Evolutionary conservation across 2,888 invertebrate genomes (phyloP), one percentile per base, ranked within the genome.

Genomic region (Embidobia sp.): DNA sequence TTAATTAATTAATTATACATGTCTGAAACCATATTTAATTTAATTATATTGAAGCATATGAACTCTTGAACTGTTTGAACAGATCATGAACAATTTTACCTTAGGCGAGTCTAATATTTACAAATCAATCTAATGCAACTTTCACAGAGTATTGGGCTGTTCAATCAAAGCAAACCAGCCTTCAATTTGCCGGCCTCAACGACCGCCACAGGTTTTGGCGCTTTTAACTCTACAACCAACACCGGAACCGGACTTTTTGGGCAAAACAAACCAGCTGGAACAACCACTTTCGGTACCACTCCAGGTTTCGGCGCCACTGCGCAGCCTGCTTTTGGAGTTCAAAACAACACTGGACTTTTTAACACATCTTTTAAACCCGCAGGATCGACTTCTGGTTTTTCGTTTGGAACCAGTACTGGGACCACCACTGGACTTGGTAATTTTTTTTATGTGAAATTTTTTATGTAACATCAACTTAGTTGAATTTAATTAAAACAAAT

Each of bases 191-290:
- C 88, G 2, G 77, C 86, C 2, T 84, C 88, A 1, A 86, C 82
- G 59, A 85, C 91, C 1, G 83, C 86, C 0, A 89, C 90, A 0
- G 91, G 88, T 7, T 92, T 92, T 80, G 89, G 89, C 7, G 55
- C 82, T 27, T 81, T 88, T 0, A 91, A 91, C 77, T 90, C 91
- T 1, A 88, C 86, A 48, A 74, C 87, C 2, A 77, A 87, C 1
- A 80, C 85, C 11, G 80, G 91, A 89, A 40, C 88, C 90, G 1
- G 90, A 91, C 79, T 86, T 0, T 93, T 93, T 82, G 90, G 90
- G 1, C 77, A 77, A 26, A 89, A 90, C 8, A 89, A 91, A 1
- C 90, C 91, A 18, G 88, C 90, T 0, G 80, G 90, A 1, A 86
- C 90, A 0, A 88, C 90, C 40, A 89, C 89, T 0, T 87, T 91